Evolutionary conservation across 2,797 vertebrate species (phyloP).

Genomic region (Amazonetta brasiliensis): DNA sequence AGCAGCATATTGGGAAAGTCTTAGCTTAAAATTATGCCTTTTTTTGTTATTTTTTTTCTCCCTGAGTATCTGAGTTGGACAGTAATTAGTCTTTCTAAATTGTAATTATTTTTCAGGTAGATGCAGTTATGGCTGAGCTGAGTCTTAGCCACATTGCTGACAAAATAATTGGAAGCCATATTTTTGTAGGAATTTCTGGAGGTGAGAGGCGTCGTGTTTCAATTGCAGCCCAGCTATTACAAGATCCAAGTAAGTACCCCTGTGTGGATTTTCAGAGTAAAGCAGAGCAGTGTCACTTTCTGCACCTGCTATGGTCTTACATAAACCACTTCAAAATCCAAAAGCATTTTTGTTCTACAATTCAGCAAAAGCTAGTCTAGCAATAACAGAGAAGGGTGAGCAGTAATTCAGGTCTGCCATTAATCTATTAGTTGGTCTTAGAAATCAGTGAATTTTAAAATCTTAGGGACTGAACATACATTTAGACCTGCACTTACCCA

Average conservation of each 20-base stretch:
- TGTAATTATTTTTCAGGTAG: conserved; percentile 82
- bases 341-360: background rate
- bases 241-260: conserved; percentile 92
- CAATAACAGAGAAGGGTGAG: background rate
- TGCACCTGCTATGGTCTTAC: background rate
- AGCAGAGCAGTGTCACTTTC: background rate
- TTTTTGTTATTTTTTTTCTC: background rate
- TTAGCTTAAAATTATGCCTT: background rate
- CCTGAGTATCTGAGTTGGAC: background rate
- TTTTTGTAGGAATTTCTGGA: conserved; percentile 89
- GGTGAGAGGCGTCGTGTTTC: conserved; percentile 94
- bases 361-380: background rate
- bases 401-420: background rate
- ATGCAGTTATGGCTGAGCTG: conserved; percentile 89
- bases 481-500: background rate
- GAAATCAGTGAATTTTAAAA: background rate
- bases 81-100: background rate
- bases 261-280: background rate
- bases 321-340: background rate
- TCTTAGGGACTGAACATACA: background rate
- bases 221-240: conserved; percentile 92
- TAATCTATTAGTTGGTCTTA: background rate
- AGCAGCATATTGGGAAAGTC: background rate
- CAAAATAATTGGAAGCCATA: conserved; percentile 87
- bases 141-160: conserved; percentile 90